Percentiles rank a stretch among this genome's conserved stretches.
Evolutionary conservation across 2,888 invertebrate genomes (phyloP).

Genomic region (Diaperis boleti): DNA sequence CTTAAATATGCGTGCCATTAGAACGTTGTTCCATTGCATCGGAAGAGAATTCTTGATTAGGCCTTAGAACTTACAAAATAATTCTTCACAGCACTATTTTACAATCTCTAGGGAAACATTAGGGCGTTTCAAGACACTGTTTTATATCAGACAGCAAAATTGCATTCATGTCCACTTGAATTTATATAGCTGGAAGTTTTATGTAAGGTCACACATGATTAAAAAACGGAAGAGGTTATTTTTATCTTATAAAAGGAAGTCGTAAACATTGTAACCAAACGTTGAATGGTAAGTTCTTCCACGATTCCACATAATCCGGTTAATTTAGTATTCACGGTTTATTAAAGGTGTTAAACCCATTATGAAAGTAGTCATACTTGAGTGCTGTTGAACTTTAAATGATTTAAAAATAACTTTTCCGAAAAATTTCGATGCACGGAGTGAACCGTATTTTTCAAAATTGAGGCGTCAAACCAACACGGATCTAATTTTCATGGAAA

Average conservation of each 20-base stretch:
- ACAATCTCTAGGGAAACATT: no score
- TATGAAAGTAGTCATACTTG: constrained; percentile 11
- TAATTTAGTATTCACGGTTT: not conserved
- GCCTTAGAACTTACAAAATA: no score
- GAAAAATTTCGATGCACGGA: not conserved
- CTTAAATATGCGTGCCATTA: constrained; percentile 3
- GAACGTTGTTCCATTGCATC: constrained; percentile 10
- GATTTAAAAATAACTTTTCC: not conserved
- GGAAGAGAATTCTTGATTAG: no score
- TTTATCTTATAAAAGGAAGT: constrained; percentile 14
- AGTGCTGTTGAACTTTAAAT: constrained; percentile 16
- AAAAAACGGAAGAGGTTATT: not conserved
- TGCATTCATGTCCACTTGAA: not conserved
- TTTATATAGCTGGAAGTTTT: not conserved
- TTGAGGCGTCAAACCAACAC: no score
- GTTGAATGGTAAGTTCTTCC: not conserved
- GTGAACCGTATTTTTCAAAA: no score
- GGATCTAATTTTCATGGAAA: no score
- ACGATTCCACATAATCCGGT: constrained; percentile 10
- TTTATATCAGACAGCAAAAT: not conserved
- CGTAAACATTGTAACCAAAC: constrained; percentile 4
- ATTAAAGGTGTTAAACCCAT: constrained; percentile 9
- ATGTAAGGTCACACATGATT: constrained; percentile 11
- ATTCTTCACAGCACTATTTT: no score
- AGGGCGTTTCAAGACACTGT: constrained; percentile 1